These are phyloP conservation scores for Austrofundulus limnaeus DNA, from an alignment of 2,113 vertebrate species.

Conservation along the genomic window DNA sequence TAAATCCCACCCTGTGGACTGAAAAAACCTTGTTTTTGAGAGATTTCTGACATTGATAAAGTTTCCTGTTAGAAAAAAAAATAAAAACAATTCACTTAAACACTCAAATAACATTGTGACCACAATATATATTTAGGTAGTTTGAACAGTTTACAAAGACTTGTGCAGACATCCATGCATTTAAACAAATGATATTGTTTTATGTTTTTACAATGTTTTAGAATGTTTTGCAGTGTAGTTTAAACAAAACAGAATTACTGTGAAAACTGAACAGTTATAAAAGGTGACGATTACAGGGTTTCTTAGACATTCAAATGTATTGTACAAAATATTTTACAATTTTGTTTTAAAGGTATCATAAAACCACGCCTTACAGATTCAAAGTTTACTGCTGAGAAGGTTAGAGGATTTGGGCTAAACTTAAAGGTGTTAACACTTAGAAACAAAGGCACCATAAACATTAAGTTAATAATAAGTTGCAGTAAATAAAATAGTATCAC, in stretches of 20 bases:
- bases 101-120: neutral
- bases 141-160: neutral
- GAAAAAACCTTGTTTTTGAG: neutral
- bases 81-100: neutral
- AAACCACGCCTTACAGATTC: no score
- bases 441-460: neutral
- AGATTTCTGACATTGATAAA: neutral
- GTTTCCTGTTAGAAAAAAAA: neutral
- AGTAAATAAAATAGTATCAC: neutral
- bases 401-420: neutral
- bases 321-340: no score
- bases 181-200: no score
- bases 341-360: no score
- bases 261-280: no score
- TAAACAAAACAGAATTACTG: no score
- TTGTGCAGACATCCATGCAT: neutral
- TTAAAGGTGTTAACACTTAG: neutral
- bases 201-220: no score
- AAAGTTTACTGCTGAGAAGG: no score
- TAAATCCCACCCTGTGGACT: no score
- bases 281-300: no score
- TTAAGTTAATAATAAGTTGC: neutral
- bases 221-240: no score
- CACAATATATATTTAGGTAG: neutral
- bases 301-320: no score